Base-by-base conservation (phyloP, 2,113 vertebrate species). In the Ranitomeya imitator region DNA sequence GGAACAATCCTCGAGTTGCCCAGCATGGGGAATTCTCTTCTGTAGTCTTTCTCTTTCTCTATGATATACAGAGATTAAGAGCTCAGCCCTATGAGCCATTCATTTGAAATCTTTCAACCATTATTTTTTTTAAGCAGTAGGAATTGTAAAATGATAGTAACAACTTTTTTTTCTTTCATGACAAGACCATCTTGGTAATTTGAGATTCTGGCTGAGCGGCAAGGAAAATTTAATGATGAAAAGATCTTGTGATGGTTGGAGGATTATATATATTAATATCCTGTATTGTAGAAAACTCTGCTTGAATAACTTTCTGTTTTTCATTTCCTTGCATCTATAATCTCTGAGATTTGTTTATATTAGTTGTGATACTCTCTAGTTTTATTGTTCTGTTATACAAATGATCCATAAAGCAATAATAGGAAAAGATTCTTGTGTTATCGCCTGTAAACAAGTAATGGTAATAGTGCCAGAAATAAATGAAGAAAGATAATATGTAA, bases 271-370 rank as follows among this genome's bases (percentile, higher is more conserved):
- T 90, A 71, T 92, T 93, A 93, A 94, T 93, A 93, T 93, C 93
- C 92, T 93, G 93, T 90, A 91, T 90, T 92, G 91, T 90, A 76
- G 87, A 91, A 91, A 92, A 91, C 73, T 80, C 77, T 87, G 60
- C 59, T 89, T 61, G 61, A 55, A 77, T 91, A 85, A 74, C 91
- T 85, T 91, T 87, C 63, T 90, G 63, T 73, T 90, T 91, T 90
- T 92, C 90, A 93, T 93, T 93, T 94, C 93, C 93, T 92, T 92
- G 74, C 77, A 63, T 91, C 85, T 89, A 65, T 88, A 92, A 87
- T 92, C 71, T 80, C 63, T 19, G 71, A 90, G 88, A 87, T 89
- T 90, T 52, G 89, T 82, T 90, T 87, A 92, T 90, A 89, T 90
- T 51, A 60, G 55, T 90, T 85, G 78, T 37, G 61, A 71, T 87